Percentiles rank a stretch among this genome's conserved stretches.
phyloP scores from a whole-genome alignment of 2,113 vertebrate species.

The Procavia capensis region DNA sequence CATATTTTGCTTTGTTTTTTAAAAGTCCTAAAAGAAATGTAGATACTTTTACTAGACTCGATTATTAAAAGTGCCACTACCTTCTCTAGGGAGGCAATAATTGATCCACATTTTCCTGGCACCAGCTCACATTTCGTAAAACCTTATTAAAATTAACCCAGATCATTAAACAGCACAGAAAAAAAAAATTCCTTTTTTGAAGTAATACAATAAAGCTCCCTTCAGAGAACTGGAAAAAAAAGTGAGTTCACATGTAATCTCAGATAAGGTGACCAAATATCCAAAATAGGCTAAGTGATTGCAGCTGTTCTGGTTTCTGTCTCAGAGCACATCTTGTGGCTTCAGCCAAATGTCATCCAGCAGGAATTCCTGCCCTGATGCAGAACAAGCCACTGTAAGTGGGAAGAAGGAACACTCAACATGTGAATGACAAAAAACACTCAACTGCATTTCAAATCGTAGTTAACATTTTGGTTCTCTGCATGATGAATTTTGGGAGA shows the following conservation, averaged over 20 bases:
- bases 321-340: constrained; percentile 53
- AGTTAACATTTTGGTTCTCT: constrained; percentile 14
- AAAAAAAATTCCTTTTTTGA: constrained; percentile 29
- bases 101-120: constrained; percentile 58
- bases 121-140: constrained; percentile 76
- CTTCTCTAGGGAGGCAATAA: constrained; percentile 60
- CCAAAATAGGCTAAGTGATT: constrained; percentile 48
- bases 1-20: constrained; percentile 48
- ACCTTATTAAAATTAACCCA: constrained; percentile 70
- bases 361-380: constrained; percentile 31
- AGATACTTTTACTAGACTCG: constrained; percentile 16
- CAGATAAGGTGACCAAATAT: constrained; percentile 70
- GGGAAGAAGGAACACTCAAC: neutral
- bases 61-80: constrained; percentile 60
- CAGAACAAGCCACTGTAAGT: constrained; percentile 24
- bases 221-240: constrained; percentile 47
- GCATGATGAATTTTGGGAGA: neutral
- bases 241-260: constrained; percentile 57
- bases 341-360: constrained; percentile 59
- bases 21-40: constrained; percentile 68
- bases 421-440: neutral
- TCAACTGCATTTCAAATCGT: constrained; percentile 24
- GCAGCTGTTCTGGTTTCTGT: constrained; percentile 70
- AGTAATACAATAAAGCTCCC: constrained; percentile 58
- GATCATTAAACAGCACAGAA: constrained; percentile 63